phyloP scores from a whole-genome alignment of 1,140 invertebrate species.

The Lepidotrigona ventralis region DNA sequence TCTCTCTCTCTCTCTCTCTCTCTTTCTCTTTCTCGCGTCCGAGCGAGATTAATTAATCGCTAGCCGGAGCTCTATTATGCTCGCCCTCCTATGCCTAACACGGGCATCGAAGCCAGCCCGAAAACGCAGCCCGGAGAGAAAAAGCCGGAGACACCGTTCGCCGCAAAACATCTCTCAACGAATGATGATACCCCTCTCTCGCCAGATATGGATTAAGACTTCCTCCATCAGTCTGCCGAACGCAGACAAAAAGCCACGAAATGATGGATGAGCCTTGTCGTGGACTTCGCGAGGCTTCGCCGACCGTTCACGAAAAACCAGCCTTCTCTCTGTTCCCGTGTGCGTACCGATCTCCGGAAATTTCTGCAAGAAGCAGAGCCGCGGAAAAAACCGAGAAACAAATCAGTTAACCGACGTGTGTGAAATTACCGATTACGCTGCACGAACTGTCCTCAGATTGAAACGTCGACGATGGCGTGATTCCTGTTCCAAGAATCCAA shows the following conservation, averaged over 20 bases:
- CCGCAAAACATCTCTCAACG: conserved; percentile 54
- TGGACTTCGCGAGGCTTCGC: conserved; percentile 35
- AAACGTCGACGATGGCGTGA: background rate
- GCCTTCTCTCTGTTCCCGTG: conserved; percentile 22
- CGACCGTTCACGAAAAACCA: conserved; percentile 47
- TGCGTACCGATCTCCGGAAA: background rate
- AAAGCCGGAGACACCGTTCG: conserved; percentile 41
- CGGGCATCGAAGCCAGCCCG: conserved; percentile 21
- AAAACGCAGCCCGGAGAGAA: conserved; percentile 36
- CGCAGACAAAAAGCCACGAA: conserved; percentile 55
- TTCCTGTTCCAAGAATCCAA: background rate
- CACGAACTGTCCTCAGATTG: background rate
- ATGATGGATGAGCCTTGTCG: conserved; percentile 54
- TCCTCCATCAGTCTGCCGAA: conserved; percentile 60
- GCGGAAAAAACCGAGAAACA: conserved; percentile 17
- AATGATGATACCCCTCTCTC: conserved; percentile 52
- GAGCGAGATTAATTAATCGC: conserved; percentile 48
- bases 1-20: background rate
- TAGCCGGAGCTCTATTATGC: conserved; percentile 28
- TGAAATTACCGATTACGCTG: conserved; percentile 30
- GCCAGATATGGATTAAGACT: conserved; percentile 61
- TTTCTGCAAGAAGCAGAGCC: background rate
- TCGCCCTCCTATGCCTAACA: conserved; percentile 17
- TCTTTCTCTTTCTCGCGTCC: background rate
- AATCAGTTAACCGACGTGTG: conserved; percentile 43